Conservation (phyloP, 2,113 vertebrate species). For the Salvelinus namaycush region DNA sequence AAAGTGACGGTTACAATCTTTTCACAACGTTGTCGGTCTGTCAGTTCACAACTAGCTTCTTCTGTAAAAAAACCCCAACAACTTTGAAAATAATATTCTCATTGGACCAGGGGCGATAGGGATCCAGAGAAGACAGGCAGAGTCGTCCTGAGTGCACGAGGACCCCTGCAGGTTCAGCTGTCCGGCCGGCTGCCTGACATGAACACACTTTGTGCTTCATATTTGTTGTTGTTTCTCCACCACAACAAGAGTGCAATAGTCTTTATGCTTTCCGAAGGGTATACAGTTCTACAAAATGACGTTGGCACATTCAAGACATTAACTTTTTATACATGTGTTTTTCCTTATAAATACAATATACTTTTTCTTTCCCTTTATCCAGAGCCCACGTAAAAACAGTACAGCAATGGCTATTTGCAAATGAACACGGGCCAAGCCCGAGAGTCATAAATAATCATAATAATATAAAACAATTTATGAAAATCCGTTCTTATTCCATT, state of each 20-base stretch:
- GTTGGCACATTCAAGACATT: slow-evolving; percentile 83
- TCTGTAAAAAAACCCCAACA: slow-evolving; percentile 46
- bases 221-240: slow-evolving; percentile 72
- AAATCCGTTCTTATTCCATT: slow-evolving; percentile 60
- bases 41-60: slow-evolving; percentile 31
- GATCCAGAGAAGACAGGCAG: slow-evolving; percentile 35
- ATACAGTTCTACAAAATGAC: slow-evolving; percentile 72
- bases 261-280: slow-evolving; percentile 68
- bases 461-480: slow-evolving; percentile 56
- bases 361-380: slow-evolving; percentile 71
- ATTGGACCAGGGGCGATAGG: slow-evolving; percentile 53
- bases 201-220: slow-evolving; percentile 78
- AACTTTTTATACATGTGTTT: slow-evolving; percentile 60
- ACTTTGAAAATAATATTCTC: slow-evolving; percentile 62
- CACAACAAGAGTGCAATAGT: slow-evolving; percentile 78
- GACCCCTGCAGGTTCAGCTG: slow-evolving; percentile 55
- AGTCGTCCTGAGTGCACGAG: slow-evolving; percentile 28
- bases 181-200: slow-evolving; percentile 45
- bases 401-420: slow-evolving; percentile 78
- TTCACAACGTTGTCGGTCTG: slow-evolving; percentile 54
- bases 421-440: slow-evolving; percentile 48
- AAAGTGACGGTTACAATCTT: slow-evolving; percentile 63
- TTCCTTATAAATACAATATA: slow-evolving; percentile 83
- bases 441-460: slow-evolving; percentile 74
- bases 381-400: slow-evolving; percentile 71